phyloP scores from a whole-genome alignment of 2,888 invertebrate genomes.

The Pediacus dermestoides region DNA sequence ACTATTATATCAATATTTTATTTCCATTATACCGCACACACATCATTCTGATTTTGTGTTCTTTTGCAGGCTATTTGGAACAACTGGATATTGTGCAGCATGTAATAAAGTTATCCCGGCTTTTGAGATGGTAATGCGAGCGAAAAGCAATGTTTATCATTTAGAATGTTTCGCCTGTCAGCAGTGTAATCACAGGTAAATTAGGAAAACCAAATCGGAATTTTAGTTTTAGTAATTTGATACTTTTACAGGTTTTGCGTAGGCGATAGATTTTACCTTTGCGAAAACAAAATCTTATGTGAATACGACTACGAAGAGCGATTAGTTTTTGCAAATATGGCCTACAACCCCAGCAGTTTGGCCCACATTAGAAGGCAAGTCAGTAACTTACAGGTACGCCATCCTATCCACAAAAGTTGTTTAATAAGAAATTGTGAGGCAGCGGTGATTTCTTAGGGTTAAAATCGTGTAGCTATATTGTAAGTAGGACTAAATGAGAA shows the following conservation, averaged over 20 bases:
- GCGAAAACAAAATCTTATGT: slow-evolving; percentile 91
- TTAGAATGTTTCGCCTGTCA: slow-evolving; percentile 93
- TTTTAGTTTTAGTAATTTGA: slow-evolving; percentile 7
- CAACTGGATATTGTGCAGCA: slow-evolving; percentile 86
- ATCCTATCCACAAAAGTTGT: slow-evolving; percentile 13
- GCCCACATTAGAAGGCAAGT: slow-evolving; percentile 84
- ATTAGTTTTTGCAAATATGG: slow-evolving; percentile 85
- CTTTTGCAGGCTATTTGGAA: slow-evolving; percentile 75
- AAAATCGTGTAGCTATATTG: background rate
- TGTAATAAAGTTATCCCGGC: slow-evolving; percentile 92
- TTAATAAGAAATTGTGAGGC: too few relatives aligned
- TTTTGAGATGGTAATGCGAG: slow-evolving; percentile 95
- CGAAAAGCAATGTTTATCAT: slow-evolving; percentile 88
- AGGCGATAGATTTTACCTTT: slow-evolving; percentile 88
- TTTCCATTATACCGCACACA: too few relatives aligned
- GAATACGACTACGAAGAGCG: slow-evolving; percentile 93
- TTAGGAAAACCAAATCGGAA: too few relatives aligned
- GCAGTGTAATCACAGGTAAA: slow-evolving; percentile 89
- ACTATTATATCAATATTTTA: too few relatives aligned
- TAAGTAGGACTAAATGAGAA: slow-evolving; percentile 30
- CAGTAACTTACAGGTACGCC: slow-evolving; percentile 56
- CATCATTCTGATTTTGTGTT: too few relatives aligned
- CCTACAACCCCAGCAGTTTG: slow-evolving; percentile 79
- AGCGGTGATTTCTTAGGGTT: background rate
- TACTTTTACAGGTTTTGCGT: slow-evolving; percentile 77